A percentile compares a stretch with the other conserved stretches of the same genome.
These are phyloP conservation scores for Rhagophthalmus giganteus DNA, from an alignment of 2,888 invertebrate genomes.

Conservation along the genomic window DNA sequence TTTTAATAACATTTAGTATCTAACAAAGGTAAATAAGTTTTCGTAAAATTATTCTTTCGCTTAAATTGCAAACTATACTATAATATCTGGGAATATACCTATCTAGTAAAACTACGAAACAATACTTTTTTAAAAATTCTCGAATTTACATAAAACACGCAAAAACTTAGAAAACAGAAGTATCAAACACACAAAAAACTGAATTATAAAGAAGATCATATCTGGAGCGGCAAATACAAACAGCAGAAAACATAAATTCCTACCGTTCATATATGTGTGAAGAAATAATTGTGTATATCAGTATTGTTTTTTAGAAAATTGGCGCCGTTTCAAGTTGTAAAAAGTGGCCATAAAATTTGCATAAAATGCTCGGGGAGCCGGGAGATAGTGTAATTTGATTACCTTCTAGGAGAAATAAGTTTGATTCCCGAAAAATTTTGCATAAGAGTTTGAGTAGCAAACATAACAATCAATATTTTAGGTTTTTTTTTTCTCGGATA, in stretches of 20 bases:
- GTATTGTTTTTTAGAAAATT: background rate
- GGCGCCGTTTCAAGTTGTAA: background rate
- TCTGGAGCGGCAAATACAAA: slow-evolving; percentile 1
- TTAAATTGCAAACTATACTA: no score
- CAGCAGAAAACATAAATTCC: slow-evolving; percentile 4
- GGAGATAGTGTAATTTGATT: no score
- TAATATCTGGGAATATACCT: background rate
- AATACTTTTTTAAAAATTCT: background rate
- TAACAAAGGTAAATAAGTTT: no score
- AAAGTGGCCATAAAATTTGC: slow-evolving; percentile 6
- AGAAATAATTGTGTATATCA: slow-evolving; percentile 1
- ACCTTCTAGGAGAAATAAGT: no score
- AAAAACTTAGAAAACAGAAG: background rate
- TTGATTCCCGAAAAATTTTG: no score
- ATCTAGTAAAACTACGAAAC: background rate
- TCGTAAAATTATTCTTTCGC: no score
- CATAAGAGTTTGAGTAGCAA: no score
- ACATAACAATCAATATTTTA: no score
- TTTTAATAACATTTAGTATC: no score
- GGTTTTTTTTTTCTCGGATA: no score
- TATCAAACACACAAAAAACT: slow-evolving; percentile 2
- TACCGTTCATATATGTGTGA: slow-evolving; percentile 1
- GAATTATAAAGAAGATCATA: background rate
- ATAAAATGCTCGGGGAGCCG: slow-evolving; percentile 8
- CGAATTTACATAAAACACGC: slow-evolving; percentile 8